These are phyloP conservation scores for Amiota mariae DNA, from an alignment of 2,888 invertebrate species.

Conservation along the genomic window DNA sequence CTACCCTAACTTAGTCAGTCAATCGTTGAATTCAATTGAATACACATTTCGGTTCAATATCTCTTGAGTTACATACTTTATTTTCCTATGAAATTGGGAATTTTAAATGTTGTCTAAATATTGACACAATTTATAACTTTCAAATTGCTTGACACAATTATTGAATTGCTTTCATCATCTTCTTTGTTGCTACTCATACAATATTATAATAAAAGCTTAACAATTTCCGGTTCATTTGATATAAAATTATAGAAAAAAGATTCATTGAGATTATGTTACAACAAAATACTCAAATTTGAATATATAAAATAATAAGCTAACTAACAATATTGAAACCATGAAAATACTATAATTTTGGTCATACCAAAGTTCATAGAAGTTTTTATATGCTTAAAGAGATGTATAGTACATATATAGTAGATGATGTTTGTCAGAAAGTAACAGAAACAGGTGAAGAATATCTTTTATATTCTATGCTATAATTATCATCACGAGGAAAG, in stretches of 20 bases:
- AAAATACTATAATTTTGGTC: too few relatives aligned
- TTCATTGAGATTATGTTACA: conserved; percentile 3
- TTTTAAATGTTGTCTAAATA: conserved; percentile 55
- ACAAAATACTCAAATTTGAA: too few relatives aligned
- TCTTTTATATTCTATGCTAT: too few relatives aligned
- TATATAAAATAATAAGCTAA: too few relatives aligned
- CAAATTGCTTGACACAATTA: conserved; percentile 62
- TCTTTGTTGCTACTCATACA: not conserved
- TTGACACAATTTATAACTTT: conserved; percentile 64
- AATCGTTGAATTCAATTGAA: not conserved
- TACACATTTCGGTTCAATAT: not conserved
- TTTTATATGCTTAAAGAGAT: too few relatives aligned
- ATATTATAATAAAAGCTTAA: not conserved
- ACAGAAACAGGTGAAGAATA: too few relatives aligned
- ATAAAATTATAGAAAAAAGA: not conserved
- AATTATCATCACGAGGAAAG: too few relatives aligned
- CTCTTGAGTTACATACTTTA: conserved; percentile 14
- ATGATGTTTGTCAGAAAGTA: too few relatives aligned
- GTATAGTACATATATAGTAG: too few relatives aligned
- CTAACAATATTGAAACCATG: too few relatives aligned
- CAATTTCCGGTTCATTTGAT: conserved; percentile 22
- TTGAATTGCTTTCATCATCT: conserved; percentile 7
- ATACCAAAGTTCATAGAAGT: too few relatives aligned
- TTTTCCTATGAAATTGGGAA: conserved; percentile 45
- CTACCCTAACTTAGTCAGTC: conserved; percentile 22